phyloP scores from a whole-genome alignment of 2,888 invertebrate species.

The Brachycybe producta region DNA sequence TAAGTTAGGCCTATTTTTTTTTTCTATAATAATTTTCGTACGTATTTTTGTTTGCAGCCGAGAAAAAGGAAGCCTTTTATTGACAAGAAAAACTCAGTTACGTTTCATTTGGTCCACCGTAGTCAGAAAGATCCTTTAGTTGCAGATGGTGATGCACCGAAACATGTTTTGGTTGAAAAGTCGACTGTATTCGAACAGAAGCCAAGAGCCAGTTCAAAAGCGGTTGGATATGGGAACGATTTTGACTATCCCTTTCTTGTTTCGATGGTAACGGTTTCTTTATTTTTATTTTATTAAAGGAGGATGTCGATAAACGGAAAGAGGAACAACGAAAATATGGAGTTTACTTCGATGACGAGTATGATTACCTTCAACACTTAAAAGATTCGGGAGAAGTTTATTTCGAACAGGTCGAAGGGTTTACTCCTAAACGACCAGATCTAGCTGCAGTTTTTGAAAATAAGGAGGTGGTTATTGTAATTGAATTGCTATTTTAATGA shows the following conservation, averaged over 20 bases:
- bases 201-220: too few relatives aligned
- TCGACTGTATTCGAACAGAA: too few relatives aligned
- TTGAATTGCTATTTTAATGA: too few relatives aligned
- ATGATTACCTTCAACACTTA: slow-evolving; percentile 87
- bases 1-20: too few relatives aligned
- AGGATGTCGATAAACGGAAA: slow-evolving; percentile 37
- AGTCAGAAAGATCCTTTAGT: slow-evolving; percentile 85
- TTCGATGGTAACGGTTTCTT: too few relatives aligned
- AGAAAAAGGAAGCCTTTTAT: slow-evolving; percentile 66
- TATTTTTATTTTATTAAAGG: background rate
- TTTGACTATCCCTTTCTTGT: too few relatives aligned
- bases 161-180: slow-evolving; percentile 51
- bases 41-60: slow-evolving; percentile 5
- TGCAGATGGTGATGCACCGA: slow-evolving; percentile 62
- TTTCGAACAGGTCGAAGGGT: slow-evolving; percentile 35
- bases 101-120: slow-evolving; percentile 82
- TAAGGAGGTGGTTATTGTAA: too few relatives aligned
- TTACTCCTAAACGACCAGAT: too few relatives aligned
- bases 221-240: too few relatives aligned
- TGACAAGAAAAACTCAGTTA: slow-evolving; percentile 78
- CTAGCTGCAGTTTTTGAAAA: too few relatives aligned
- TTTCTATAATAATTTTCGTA: too few relatives aligned
- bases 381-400: slow-evolving; percentile 39
- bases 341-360: slow-evolving; percentile 86
- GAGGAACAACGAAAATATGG: slow-evolving; percentile 75